phyloP scores from a whole-genome alignment of 2,113 vertebrate species.

The Gobius niger region DNA sequence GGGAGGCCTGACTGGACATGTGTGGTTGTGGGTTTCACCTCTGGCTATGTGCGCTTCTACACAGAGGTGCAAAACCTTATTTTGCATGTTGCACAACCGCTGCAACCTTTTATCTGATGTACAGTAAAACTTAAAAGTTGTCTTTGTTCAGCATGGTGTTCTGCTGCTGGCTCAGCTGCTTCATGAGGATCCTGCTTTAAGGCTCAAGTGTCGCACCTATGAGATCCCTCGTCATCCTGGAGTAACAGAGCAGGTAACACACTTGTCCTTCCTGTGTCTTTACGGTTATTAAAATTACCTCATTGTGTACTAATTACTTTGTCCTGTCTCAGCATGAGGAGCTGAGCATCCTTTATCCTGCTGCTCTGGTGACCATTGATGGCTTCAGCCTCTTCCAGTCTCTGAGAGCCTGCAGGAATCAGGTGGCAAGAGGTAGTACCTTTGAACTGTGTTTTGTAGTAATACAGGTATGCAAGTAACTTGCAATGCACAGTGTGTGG shows the following conservation, averaged over 20 bases:
- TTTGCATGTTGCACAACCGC: neutral
- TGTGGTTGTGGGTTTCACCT: slow-evolving; percentile 93
- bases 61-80: slow-evolving; percentile 84
- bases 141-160: slow-evolving; percentile 84
- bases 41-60: slow-evolving; percentile 95
- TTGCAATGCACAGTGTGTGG: slow-evolving; percentile 2
- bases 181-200: slow-evolving; percentile 90
- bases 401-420: slow-evolving; percentile 95
- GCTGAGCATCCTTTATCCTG: slow-evolving; percentile 92
- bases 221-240: slow-evolving; percentile 95
- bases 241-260: slow-evolving; percentile 90
- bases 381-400: slow-evolving; percentile 99
- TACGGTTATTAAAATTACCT: neutral
- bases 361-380: slow-evolving; percentile 94
- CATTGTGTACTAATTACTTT: neutral
- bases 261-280: neutral
- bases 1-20: slow-evolving; percentile 98
- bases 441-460: neutral
- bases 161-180: slow-evolving; percentile 93
- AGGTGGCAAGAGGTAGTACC: slow-evolving; percentile 91
- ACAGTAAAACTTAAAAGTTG: slow-evolving; percentile 10
- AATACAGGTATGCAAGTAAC: neutral
- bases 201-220: slow-evolving; percentile 96
- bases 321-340: slow-evolving; percentile 87
- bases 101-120: neutral